A percentile compares a stretch with the other conserved stretches of the same genome.
These are phyloP conservation scores for Corythornis madagascariensis DNA, from an alignment of 2,113 vertebrate genomes.

Conservation along the genomic window DNA sequence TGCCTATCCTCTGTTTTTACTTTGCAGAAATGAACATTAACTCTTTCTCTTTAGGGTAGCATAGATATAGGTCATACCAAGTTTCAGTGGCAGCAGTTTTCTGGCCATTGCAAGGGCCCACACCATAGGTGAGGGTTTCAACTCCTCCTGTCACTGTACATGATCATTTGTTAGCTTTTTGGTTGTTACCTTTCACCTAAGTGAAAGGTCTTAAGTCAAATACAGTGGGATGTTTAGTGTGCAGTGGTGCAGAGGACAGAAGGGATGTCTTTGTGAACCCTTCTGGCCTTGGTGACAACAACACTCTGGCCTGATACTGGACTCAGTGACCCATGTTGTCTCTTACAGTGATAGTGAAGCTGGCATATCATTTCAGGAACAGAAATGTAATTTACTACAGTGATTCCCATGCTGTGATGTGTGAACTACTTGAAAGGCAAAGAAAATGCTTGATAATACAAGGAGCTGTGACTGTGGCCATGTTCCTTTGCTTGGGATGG, in stretches of 20 bases:
- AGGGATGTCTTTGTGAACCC: not conserved
- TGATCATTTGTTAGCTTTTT: not conserved
- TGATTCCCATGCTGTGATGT: not conserved
- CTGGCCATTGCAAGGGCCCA: not conserved
- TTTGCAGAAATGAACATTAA: not conserved
- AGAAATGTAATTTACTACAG: not conserved
- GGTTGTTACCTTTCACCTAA: not conserved
- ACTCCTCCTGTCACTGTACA: not conserved
- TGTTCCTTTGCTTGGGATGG: not conserved
- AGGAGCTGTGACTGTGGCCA: fast-evolving
- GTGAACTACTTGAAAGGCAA: not conserved
- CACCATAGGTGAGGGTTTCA: not conserved
- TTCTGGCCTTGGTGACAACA: not conserved
- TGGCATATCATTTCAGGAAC: not conserved
- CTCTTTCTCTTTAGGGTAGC: not conserved
- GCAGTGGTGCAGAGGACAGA: not conserved
- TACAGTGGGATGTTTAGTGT: not conserved
- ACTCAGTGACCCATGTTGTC: not conserved
- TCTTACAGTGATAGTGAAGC: not conserved
- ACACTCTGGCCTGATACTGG: not conserved
- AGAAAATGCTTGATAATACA: fast-evolving
- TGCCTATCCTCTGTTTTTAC: not conserved
- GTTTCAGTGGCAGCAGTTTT: not conserved
- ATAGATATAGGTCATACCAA: not conserved
- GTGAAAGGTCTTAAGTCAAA: not conserved